A percentile compares a stretch with the other conserved stretches of the same genome.
phyloP scores from a whole-genome alignment of 2,888 invertebrate species.

The Lottia gigantea region DNA sequence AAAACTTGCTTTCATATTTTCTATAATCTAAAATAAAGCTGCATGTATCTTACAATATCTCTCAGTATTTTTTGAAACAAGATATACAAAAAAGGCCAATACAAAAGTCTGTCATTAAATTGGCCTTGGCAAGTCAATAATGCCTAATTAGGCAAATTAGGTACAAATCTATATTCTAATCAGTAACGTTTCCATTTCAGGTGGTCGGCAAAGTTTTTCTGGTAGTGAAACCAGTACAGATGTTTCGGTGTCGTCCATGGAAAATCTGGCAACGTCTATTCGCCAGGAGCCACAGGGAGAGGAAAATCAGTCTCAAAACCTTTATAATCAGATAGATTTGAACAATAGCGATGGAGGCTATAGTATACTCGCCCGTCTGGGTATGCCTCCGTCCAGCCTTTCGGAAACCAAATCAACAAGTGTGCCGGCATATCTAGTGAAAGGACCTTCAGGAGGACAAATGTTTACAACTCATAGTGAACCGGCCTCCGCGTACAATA shows the following conservation, averaged over 20 bases:
- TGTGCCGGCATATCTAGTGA: constrained; percentile 17
- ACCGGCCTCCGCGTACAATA: constrained; percentile 2
- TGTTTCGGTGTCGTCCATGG: constrained; percentile 85
- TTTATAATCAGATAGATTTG: constrained; percentile 40
- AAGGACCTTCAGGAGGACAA: constrained; percentile 15
- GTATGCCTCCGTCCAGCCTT: constrained; percentile 47
- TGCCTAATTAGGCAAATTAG: too few relatives aligned
- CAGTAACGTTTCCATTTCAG: constrained; percentile 51
- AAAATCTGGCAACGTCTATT: constrained; percentile 76
- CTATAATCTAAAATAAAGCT: too few relatives aligned
- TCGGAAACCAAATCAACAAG: constrained; percentile 1
- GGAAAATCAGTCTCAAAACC: constrained; percentile 70
- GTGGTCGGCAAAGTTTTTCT: constrained; percentile 83
- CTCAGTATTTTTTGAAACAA: too few relatives aligned
- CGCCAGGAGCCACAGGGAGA: constrained; percentile 93
- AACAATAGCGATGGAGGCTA: constrained; percentile 64
- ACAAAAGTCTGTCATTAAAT: too few relatives aligned
- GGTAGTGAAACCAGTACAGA: constrained; percentile 84
- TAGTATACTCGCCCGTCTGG: constrained; percentile 59
- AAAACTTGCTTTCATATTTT: too few relatives aligned
- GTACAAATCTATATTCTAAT: too few relatives aligned
- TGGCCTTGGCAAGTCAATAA: too few relatives aligned
- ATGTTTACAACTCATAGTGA: constrained; percentile 14
- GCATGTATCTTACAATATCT: too few relatives aligned
- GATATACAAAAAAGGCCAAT: too few relatives aligned